Conservation (phyloP, 37 sponge, comb jelly and placozoan species). For the Tethya wilhelma region DNA sequence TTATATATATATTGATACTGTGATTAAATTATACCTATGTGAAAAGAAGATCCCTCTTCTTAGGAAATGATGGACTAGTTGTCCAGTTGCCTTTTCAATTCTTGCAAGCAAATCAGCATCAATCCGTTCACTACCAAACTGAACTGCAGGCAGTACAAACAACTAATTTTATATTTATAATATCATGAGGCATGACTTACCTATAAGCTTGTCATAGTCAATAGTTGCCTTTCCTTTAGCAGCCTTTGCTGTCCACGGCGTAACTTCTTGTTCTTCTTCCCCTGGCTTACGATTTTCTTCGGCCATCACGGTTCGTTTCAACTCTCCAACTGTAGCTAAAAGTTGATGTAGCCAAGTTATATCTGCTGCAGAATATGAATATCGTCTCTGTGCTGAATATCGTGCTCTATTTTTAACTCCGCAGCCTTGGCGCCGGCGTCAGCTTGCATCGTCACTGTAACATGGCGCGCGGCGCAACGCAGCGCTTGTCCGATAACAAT, state of each 20-base stretch:
- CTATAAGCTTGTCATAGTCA: slow-evolving; percentile 69
- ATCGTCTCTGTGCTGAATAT: too few relatives aligned
- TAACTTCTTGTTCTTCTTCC: slow-evolving; percentile 55
- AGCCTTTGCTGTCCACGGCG: slow-evolving; percentile 58
- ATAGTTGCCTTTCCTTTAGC: slow-evolving; percentile 46
- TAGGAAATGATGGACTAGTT: slow-evolving; percentile 71
- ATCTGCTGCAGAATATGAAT: too few relatives aligned
- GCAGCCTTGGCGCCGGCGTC: too few relatives aligned
- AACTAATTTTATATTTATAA: not conserved
- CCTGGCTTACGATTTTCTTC: too few relatives aligned
- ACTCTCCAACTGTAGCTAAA: too few relatives aligned
- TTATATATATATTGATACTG: not conserved
- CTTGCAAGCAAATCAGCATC: slow-evolving; percentile 41
- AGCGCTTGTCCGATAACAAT: too few relatives aligned
- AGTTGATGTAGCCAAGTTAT: too few relatives aligned
- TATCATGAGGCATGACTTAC: not conserved
- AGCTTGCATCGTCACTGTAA: too few relatives aligned
- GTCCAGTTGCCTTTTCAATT: slow-evolving; percentile 59
- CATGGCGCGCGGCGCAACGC: too few relatives aligned
- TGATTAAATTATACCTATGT: slow-evolving; percentile 55
- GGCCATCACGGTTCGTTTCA: too few relatives aligned
- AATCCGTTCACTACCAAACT: slow-evolving; percentile 80
- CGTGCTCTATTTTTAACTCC: too few relatives aligned
- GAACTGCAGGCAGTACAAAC: slow-evolving; percentile 9
- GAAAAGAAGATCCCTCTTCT: slow-evolving; percentile 86